phyloP scores from a whole-genome alignment of 2,888 invertebrate genomes.

The Pantelozetes paolii region DNA sequence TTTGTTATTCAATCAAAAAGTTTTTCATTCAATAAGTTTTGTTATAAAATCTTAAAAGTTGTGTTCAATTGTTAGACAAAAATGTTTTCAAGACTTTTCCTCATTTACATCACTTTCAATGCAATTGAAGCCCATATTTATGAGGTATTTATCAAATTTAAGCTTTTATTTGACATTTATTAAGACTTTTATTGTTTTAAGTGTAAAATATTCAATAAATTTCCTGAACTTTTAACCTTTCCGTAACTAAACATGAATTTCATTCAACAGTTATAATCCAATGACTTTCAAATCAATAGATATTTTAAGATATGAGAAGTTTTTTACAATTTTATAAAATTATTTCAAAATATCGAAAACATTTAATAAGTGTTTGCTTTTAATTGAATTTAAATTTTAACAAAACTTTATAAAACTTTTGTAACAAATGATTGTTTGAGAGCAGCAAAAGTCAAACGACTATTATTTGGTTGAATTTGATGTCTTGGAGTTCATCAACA shows the following conservation, averaged over 20 bases:
- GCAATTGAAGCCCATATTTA: not conserved
- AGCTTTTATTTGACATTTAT: not conserved
- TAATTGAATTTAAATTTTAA: not conserved
- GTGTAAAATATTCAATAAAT: not conserved
- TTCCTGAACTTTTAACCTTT: not conserved
- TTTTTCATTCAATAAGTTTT: not conserved
- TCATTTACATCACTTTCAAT: not conserved
- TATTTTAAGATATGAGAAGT: too few relatives aligned
- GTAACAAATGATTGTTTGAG: not conserved
- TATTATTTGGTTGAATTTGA: conserved; percentile 39
- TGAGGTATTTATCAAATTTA: conserved; percentile 1
- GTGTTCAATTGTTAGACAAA: not conserved
- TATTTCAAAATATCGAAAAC: too few relatives aligned
- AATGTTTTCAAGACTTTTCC: not conserved
- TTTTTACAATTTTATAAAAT: too few relatives aligned
- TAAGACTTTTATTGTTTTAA: not conserved
- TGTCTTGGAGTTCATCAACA: conserved; percentile 41
- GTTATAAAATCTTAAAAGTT: not conserved
- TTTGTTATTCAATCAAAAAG: not conserved
- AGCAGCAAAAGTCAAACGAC: not conserved
- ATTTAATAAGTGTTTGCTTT: not conserved
- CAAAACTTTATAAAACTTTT: not conserved
- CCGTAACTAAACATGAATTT: not conserved
- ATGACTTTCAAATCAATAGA: too few relatives aligned
- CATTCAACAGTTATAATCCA: too few relatives aligned